Evolutionary conservation across 2,888 invertebrate genomes (phyloP), one percentile per base, ranked within the genome.

Genomic region (Carabus problematicus): DNA sequence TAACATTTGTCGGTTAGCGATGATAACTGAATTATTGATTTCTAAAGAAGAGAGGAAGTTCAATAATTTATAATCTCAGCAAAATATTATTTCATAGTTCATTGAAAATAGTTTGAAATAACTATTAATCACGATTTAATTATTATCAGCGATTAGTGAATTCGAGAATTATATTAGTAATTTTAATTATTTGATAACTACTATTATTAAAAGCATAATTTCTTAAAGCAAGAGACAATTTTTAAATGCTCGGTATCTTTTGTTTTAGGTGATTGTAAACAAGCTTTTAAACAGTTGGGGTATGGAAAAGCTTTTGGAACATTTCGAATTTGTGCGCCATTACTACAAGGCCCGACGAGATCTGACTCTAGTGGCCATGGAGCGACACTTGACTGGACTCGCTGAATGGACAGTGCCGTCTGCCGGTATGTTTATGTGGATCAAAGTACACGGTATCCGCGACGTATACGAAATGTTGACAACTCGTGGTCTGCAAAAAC

Each of bases 351-450:
- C 79, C 3, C 86, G 91, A 8, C 83, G 91, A 2, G 89, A 90
- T 76, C 79, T 85, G 43, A 88, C 91, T 72, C 77, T 88, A 0
- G 77, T 79, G 0, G 85, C 89, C 0, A 86, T 90, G 72, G 82
- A 86, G 3, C 86, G 85, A 75, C 84, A 89, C 77, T 80, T 89
- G 16, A 75, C 79, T 83, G 88, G 87, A 58, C 77, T 91, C 2
- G 89, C 87, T 1, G 88, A 89, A 69, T 92, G 91, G 87, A 77
- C 81, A 0, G 77, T 84, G 19, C 93, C 94, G 0, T 79, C 82
- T 3, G 92, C 90, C 1, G 93, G 93, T 0, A 88, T 93, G 84
- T 93, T 93, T 80, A 84, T 92, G 45, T 94, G 93, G 93, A 82
- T 92, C 60, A 86, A 87, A 75, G 87, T 92, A 0, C 82, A 82